Evolutionary conservation across 1,140 invertebrate species (phyloP), one percentile per base, ranked within the genome.

Genomic region (Drosophila trapezifrons): DNA sequence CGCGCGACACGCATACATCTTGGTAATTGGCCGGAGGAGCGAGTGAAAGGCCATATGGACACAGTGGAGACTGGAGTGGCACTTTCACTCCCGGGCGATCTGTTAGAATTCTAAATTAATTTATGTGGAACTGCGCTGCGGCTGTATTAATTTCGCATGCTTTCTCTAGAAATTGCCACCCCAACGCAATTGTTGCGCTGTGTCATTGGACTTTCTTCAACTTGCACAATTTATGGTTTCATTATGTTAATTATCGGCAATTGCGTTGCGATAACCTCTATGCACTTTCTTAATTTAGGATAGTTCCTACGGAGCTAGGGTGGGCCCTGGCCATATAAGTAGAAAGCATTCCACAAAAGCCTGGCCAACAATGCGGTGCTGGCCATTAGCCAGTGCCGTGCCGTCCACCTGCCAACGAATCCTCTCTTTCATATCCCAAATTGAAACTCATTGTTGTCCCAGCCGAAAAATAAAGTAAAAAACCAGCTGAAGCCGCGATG

Each of bases 1-100:
- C 86, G 81, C 90, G 81, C 90, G 86, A 91, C 90, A 91, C 90
- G 90, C 90, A 91, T 91, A 85, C 83, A 91, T 91, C 90, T 91
- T 80, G 78, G 83, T 91, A 91, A 91, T 91, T 91, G 87, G 78
- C 69, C 71, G 81, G 89, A 89, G 84, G 78, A 64, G 78, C 67
- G 49, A 78, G 56, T 74, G 52, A 62, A 62, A 72, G 78, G 75
- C 63, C 80, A 75, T 83, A 76, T 78, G 80, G 79, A 78, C 57
- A 40, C 27, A 46, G 57, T 81, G 81, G 81, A n/a, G n/a, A n/a
- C 59, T 58, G 54, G 52, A 38, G 38, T 49, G 38, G 58, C 56
- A 45, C 83, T 87, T 87, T 87, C 83, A 79, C 79, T 76, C 63
- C 58, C 18, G 38, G 32, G n/a, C 18, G 40, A 67, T 80, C 56